Conservation (phyloP, 2,888 invertebrate species). For the Morinoia aosen region DNA sequence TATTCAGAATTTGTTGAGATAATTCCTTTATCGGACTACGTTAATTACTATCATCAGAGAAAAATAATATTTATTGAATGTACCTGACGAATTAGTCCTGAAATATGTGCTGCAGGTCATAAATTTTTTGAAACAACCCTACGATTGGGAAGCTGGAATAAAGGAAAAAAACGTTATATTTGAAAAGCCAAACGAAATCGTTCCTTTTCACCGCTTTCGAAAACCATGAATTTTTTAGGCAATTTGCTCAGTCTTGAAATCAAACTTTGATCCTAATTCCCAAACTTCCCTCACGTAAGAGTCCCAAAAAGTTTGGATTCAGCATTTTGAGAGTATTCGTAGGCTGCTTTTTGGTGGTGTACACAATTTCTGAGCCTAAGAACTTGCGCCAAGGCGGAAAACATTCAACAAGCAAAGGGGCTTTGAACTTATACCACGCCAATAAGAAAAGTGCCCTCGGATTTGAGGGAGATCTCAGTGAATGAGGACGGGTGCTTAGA, state of each 20-base stretch:
- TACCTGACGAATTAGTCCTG: neutral
- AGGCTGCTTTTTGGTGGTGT: neutral
- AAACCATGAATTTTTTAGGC: neutral
- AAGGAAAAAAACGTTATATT: neutral
- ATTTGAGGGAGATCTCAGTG: neutral
- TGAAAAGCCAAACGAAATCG: neutral
- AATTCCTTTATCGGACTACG: neutral
- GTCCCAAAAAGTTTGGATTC: neutral
- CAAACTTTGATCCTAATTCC: neutral
- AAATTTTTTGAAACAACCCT: neutral
- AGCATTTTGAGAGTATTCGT: neutral
- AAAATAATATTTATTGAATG: too few relatives aligned
- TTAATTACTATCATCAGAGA: too few relatives aligned
- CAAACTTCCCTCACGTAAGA: neutral
- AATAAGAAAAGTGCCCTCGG: neutral
- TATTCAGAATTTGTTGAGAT: neutral
- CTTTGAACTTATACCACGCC: neutral
- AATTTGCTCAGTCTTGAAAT: neutral
- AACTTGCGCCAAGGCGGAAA: neutral
- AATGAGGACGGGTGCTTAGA: neutral
- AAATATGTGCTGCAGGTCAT: neutral
- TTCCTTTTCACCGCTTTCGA: neutral
- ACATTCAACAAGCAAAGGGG: neutral
- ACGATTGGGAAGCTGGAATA: neutral
- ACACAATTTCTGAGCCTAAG: neutral